Percentiles rank a stretch among this genome's conserved stretches.
Evolutionary conservation across 2,888 invertebrate genomes (phyloP).

Genomic region (Agriopis aurantiaria): DNA sequence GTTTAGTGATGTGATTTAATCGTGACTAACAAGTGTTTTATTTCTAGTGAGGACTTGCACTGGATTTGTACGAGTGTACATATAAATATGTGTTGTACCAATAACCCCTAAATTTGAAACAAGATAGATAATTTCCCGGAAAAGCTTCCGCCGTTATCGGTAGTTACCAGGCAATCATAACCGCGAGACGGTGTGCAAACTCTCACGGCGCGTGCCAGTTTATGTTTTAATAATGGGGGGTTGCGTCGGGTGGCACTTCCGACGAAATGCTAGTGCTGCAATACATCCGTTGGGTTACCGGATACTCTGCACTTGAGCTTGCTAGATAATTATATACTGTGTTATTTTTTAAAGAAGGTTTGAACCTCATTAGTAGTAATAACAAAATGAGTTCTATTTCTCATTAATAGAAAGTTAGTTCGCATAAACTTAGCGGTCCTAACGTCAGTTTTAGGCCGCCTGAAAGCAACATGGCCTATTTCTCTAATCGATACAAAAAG

Average conservation of each 20-base stretch:
- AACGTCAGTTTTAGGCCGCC: not conserved
- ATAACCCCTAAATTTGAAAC: not conserved
- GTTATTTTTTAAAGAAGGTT: not conserved
- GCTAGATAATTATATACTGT: not conserved
- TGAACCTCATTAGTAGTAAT: not conserved
- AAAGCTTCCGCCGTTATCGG: conserved; percentile 7
- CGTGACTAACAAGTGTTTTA: conserved; percentile 46
- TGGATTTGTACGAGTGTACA: conserved; percentile 5
- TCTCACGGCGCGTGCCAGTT: conserved; percentile 49
- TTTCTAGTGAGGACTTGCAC: not conserved
- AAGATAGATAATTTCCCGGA: conserved; percentile 4
- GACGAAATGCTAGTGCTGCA: conserved; percentile 22
- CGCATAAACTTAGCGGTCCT: not conserved
- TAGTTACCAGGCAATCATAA: conserved; percentile 29
- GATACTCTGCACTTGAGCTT: not conserved
- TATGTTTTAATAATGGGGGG: conserved; percentile 75
- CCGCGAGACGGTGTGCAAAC: conserved; percentile 29
- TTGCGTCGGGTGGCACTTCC: conserved; percentile 57
- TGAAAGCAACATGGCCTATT: not conserved
- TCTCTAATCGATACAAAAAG: not conserved
- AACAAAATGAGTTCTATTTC: not conserved
- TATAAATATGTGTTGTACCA: not conserved
- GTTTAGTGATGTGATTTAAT: conserved; percentile 63
- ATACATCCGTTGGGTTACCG: conserved; percentile 21
- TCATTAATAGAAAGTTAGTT: not conserved